Evolutionary conservation across 2,888 invertebrate species (phyloP), one percentile per base, ranked within the genome.

Genomic region (Lasioglossum leucozonium): DNA sequence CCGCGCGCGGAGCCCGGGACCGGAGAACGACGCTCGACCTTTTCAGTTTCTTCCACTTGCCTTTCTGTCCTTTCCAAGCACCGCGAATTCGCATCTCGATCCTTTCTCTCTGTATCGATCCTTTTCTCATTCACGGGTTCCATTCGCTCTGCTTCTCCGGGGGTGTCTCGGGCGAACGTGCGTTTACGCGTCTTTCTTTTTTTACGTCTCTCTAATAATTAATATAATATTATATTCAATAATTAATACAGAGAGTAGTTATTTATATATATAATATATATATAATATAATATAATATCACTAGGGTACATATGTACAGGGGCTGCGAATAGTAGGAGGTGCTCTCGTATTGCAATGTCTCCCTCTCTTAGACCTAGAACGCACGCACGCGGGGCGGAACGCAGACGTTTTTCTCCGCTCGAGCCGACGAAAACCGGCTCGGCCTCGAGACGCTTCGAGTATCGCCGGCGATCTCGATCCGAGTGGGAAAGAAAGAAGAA

Each of bases 271-370:
- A 89, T 92, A 92, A 90, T 90, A 91, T 92, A 91, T 81, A 81
- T 84, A 84, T 74, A 91, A 72, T 93, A 93, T 93, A 93, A 92
- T 92, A 93, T 93, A 92, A 92, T 93, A 94, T 94, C 93, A 93
- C 94, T 95, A 94, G 93, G 95, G 94, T 94, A 94, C 94, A 94
- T 95, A 95, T 95, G 91, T 95, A 95, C 95, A 95, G 91, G 92
- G 90, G 81, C 88, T 92, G 94, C 93, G 92, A 93, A 91, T 93
- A 92, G 89, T 92, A 90, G 88, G 91, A 93, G 92, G 92, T 93
- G 93, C 91, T 90, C 86, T 90, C 85, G 92, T 94, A 94, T 94
- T 94, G 94, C 94, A 94, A 94, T 93, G 90, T 93, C 92, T 89
- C 91, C 91, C 91, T 92, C 84, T 79, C 78, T 79, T 81, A 82